These are phyloP conservation scores for Stenolophus ochropezus DNA, from an alignment of 2,888 invertebrate species.

Conservation along the genomic window DNA sequence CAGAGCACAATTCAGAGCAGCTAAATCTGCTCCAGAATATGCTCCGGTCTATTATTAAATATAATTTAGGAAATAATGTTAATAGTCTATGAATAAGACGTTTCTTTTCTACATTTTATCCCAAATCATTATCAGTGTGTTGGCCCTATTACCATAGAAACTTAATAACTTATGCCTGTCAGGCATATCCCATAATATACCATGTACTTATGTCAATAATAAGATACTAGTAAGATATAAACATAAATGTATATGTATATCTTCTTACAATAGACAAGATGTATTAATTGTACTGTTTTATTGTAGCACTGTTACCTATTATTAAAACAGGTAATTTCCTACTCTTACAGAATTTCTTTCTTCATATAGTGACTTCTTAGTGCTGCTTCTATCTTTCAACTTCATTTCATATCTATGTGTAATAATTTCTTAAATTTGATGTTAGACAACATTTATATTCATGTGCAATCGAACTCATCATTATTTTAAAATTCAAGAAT, in stretches of 20 bases:
- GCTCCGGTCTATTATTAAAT: too few species aligned
- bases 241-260: not conserved
- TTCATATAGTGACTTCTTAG: slow-evolving; percentile 24
- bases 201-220: too few species aligned
- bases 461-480: not conserved
- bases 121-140: too few species aligned
- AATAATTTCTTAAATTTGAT: slow-evolving; percentile 21
- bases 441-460: not conserved
- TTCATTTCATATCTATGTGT: slow-evolving; percentile 12
- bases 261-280: not conserved
- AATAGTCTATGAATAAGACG: too few species aligned
- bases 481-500: too few species aligned
- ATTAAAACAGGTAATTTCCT: slow-evolving; percentile 47
- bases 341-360: slow-evolving; percentile 4
- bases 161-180: too few species aligned
- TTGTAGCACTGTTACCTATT: slow-evolving; percentile 55
- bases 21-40: too few species aligned
- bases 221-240: not conserved
- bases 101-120: too few species aligned
- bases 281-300: slow-evolving; percentile 47
- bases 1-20: too few species aligned
- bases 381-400: slow-evolving; percentile 26
- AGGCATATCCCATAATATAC: too few species aligned
- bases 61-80: too few species aligned
- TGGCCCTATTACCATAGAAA: too few species aligned